Conservation (phyloP, 1,140 invertebrate genomes). For the Homarus americanus region DNA sequence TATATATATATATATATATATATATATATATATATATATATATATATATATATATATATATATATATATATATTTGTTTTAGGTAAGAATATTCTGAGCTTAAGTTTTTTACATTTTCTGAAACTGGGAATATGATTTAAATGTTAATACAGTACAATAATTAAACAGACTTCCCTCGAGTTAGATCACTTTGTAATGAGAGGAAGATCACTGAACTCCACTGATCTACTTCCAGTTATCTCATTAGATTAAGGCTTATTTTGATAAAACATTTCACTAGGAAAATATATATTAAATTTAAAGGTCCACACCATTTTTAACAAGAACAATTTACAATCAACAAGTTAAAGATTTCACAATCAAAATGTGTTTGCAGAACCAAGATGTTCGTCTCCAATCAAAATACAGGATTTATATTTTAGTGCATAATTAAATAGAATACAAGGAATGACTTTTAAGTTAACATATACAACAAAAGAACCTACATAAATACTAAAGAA, state of each 20-base stretch:
- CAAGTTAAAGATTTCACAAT: background rate
- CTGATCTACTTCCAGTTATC: background rate
- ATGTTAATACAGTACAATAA: background rate
- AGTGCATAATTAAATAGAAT: background rate
- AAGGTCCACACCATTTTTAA: background rate
- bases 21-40: slow-evolving; percentile 33
- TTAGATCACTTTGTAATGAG: background rate
- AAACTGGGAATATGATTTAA: background rate
- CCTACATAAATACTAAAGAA: background rate
- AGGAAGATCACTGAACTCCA: background rate
- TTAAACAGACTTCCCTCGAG: slow-evolving; percentile 1
- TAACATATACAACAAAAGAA: background rate
- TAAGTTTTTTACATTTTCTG: background rate
- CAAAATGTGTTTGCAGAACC: background rate
- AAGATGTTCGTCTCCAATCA: background rate
- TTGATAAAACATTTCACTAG: background rate
- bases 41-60: slow-evolving; percentile 17
- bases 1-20: slow-evolving; percentile 35
- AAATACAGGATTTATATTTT: background rate
- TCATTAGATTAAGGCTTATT: background rate
- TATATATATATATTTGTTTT: slow-evolving; percentile 20
- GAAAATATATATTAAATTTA: slow-evolving; percentile 14
- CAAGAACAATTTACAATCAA: slow-evolving; percentile 1
- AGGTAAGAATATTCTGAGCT: background rate
- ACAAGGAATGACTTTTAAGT: background rate